Percentiles rank a stretch among this genome's conserved stretches.
Conservation (phyloP, 2,888 invertebrate species). For the Oscheius onirici region DNA sequence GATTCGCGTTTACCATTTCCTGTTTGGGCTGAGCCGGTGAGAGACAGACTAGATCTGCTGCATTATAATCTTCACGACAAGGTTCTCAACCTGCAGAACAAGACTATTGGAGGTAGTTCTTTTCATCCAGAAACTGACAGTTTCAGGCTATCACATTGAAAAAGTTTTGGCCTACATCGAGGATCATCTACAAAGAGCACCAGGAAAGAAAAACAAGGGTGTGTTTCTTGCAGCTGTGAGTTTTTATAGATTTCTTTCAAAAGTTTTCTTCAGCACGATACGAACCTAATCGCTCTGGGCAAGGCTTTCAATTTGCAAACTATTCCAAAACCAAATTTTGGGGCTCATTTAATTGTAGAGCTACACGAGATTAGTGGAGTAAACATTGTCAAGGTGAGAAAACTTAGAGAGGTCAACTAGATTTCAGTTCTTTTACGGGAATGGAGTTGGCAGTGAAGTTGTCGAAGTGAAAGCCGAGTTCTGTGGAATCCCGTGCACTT, state of each 20-base stretch:
- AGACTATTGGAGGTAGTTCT: constrained; percentile 6
- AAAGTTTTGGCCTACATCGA: constrained; percentile 45
- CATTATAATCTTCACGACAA: constrained; percentile 37
- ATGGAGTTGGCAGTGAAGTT: constrained; percentile 33
- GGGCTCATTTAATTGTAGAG: constrained; percentile 48
- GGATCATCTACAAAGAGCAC: constrained; percentile 33
- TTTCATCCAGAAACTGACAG: background rate
- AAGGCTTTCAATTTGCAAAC: constrained; percentile 35
- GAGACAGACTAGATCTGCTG: constrained; percentile 31
- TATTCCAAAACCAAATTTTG: constrained; percentile 34
- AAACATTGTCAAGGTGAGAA: constrained; percentile 34
- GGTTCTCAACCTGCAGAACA: constrained; percentile 38
- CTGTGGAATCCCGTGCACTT: constrained; percentile 36
- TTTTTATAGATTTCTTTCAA: background rate
- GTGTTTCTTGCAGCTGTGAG: constrained; percentile 47
- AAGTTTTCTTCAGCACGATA: constrained; percentile 47
- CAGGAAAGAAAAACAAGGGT: constrained; percentile 35
- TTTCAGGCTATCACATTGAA: constrained; percentile 46
- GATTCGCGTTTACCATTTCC: constrained; percentile 52
- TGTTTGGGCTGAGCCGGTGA: constrained; percentile 50
- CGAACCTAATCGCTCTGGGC: constrained; percentile 43
- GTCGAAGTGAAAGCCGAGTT: constrained; percentile 30
- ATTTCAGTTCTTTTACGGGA: constrained; percentile 44
- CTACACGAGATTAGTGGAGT: constrained; percentile 38
- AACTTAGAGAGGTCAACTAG: background rate